Conservation (phyloP, 2,797 vertebrate genomes). For the Enteromius radiatus region DNA sequence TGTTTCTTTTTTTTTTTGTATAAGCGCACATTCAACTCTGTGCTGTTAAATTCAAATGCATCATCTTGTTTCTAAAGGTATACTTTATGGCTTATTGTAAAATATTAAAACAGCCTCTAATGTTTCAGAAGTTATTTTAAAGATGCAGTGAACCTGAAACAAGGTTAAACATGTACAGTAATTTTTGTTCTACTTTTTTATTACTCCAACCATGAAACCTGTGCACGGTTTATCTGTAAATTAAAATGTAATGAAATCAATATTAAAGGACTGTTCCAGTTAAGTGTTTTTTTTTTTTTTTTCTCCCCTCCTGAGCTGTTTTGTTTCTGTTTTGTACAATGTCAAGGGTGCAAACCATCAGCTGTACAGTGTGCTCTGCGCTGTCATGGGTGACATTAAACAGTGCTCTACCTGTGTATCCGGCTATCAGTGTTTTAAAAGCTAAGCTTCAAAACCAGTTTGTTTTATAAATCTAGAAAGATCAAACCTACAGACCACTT, state of each 20-base stretch:
- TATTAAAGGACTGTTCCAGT: constrained; percentile 4
- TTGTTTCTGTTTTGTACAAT: background rate
- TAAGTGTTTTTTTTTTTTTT: background rate
- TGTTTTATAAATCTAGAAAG: background rate
- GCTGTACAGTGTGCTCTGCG: background rate
- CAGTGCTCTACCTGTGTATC: background rate
- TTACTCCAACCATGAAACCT: background rate
- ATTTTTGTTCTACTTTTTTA: constrained; percentile 38
- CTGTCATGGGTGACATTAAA: background rate
- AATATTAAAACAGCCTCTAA: background rate
- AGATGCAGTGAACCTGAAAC: constrained; percentile 13
- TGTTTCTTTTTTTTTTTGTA: constrained; percentile 10
- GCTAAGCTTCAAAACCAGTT: background rate
- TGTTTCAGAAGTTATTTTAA: constrained; percentile 9
- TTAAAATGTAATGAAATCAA: background rate
- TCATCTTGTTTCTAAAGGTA: constrained; percentile 28
- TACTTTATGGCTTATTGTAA: constrained; percentile 28
- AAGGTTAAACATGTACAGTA: constrained; percentile 45
- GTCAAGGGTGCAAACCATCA: background rate
- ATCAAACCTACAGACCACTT: background rate
- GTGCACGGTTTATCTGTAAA: constrained; percentile 32
- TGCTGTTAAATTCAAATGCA: constrained; percentile 19
- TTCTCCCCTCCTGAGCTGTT: background rate
- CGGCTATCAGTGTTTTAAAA: background rate
- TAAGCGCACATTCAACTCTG: background rate